Evolutionary conservation across 2,113 vertebrate genomes (phyloP), one percentile per base, ranked within the genome.

Genomic region (Stegostoma tigrinum): DNA sequence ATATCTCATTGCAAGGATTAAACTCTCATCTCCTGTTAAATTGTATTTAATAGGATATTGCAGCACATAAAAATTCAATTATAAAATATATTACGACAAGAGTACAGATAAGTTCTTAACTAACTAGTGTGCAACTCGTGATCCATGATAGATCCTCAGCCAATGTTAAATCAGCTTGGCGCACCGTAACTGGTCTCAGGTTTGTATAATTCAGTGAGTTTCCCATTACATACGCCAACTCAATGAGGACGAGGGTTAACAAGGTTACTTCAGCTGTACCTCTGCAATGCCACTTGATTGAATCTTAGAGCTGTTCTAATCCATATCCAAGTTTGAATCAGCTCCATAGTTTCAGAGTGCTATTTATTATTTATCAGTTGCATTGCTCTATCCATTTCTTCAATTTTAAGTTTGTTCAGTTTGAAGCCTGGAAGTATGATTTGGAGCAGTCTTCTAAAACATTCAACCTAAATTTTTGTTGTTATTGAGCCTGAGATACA

Each of bases 21-120:
- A 90, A 90, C 87, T 90, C 52, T 90, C 52, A 90, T 90, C 61
- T 55, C 52, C 52, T 61, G 87, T 55, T 90, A 34, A 90, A 61
- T 17, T 23, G 80, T 5, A 42, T 83, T 5, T 42, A 83, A 83
- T 45, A 42, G 80, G 34, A 80, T 80, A 80, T 80, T 80, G n/a
- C 52, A 52, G 2, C 38, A 86, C 45, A 55, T 15, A 14, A 64
- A 90, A 90, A 64, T n/a, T 30, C 55, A 83, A 83, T 83, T 61
- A n/a, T 90, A 15, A 55, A 30, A 48, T 61, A 45, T 42, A 83
- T 45, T 42, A 4, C 45, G 80, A 45, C 38, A 23, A 83, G 42
- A 83, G 45, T 21, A 5, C 17, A 83, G 1, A 21, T 42, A 42
- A 45, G 17, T 83, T 83, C 80, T 83, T 38, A 4, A 42, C 80